These are phyloP conservation scores for Cottus gobio DNA, from an alignment of 2,113 vertebrate species.

Conservation along the genomic window DNA sequence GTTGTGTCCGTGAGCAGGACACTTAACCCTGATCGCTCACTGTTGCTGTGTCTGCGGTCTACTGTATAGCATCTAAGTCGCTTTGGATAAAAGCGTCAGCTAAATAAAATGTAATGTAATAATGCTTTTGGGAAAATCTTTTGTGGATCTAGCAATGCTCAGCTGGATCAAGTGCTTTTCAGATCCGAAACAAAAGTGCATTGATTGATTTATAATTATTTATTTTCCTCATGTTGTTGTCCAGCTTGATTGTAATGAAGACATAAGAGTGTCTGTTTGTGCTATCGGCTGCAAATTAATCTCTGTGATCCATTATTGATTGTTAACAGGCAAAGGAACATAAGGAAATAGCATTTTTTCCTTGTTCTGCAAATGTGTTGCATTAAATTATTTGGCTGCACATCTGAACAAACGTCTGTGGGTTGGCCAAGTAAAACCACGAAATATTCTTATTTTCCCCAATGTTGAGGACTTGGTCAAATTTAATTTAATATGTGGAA, in stretches of 20 bases:
- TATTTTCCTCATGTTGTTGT: neutral
- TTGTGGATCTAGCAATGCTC: neutral
- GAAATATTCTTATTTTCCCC: neutral
- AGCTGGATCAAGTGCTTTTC: constrained; percentile 5
- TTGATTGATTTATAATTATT: neutral
- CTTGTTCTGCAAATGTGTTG: neutral
- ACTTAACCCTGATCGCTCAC: too few relatives aligned
- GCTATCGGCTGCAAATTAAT: neutral
- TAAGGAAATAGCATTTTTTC: neutral
- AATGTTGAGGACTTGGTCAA: neutral
- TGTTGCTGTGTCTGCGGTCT: too few relatives aligned
- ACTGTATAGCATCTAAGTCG: too few relatives aligned
- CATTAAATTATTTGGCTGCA: neutral
- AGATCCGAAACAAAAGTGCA: neutral
- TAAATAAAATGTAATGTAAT: too few relatives aligned
- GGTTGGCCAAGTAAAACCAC: neutral
- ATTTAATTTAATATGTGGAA: constrained; percentile 1
- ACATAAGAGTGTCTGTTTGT: neutral
- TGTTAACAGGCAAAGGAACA: neutral
- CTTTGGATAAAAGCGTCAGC: too few relatives aligned
- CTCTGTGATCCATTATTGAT: neutral
- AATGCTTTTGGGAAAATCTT: neutral
- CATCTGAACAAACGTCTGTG: neutral
- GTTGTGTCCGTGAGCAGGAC: too few relatives aligned
- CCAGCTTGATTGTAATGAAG: neutral